These are phyloP conservation scores for Drosophila guanche DNA, from an alignment of 1,140 invertebrate genomes.

Conservation along the genomic window DNA sequence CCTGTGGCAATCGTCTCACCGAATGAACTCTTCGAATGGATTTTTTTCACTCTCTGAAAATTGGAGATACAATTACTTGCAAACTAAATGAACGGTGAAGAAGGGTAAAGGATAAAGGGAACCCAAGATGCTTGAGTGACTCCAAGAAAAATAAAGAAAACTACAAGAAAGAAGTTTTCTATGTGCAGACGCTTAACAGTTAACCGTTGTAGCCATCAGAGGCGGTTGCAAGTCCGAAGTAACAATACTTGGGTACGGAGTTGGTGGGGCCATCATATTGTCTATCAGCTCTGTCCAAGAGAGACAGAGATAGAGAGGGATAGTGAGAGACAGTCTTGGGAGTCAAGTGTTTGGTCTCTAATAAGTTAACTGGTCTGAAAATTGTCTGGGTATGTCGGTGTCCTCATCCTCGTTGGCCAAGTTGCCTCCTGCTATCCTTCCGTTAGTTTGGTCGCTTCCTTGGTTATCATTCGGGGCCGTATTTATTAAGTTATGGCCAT, in stretches of 20 bases:
- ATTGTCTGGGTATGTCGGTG: constrained; percentile 57
- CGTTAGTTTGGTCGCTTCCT: neutral
- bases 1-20: no score
- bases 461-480: constrained; percentile 28
- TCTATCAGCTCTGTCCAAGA: constrained; percentile 21
- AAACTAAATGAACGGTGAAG: neutral
- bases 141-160: constrained; percentile 30
- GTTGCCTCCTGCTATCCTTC: neutral
- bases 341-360: constrained; percentile 50
- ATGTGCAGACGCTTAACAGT: constrained; percentile 59
- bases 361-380: constrained; percentile 75
- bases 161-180: constrained; percentile 58
- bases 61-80: constrained; percentile 39
- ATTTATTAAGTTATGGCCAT: constrained; percentile 61
- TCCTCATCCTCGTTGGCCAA: constrained; percentile 10
- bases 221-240: neutral
- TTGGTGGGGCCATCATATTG: constrained; percentile 39
- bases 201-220: constrained; percentile 63
- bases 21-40: constrained; percentile 6
- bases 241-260: neutral
- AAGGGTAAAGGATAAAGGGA: neutral
- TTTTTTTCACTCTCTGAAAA: constrained; percentile 1
- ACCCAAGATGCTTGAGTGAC: no score
- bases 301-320: no score
- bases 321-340: neutral